These are phyloP conservation scores for Nineta flava DNA, from an alignment of 2,888 invertebrate genomes.

Conservation along the genomic window DNA sequence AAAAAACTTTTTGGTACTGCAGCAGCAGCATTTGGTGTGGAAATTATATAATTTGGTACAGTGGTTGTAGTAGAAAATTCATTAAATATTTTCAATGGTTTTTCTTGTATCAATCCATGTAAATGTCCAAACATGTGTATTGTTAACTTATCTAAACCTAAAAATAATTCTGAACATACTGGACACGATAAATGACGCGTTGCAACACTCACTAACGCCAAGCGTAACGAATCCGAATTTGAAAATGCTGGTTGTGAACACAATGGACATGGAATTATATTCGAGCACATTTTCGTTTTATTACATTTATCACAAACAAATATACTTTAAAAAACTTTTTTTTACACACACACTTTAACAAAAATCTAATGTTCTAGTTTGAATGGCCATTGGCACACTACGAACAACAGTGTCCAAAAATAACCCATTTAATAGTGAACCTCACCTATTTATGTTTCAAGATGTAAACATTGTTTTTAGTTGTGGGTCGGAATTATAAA, in stretches of 20 bases:
- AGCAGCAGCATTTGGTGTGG: neutral
- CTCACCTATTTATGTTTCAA: constrained; percentile 1
- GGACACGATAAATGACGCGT: constrained; percentile 61
- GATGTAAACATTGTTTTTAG: no score
- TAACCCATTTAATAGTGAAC: neutral
- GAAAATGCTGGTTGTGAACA: constrained; percentile 59
- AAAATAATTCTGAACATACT: constrained; percentile 56
- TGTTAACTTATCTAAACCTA: constrained; percentile 67
- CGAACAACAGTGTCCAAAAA: neutral
- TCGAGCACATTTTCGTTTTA: constrained; percentile 4
- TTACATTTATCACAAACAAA: no score
- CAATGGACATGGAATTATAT: constrained; percentile 49
- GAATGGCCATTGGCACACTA: neutral
- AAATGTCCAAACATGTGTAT: constrained; percentile 66
- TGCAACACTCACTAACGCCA: constrained; percentile 56
- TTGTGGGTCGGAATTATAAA: no score
- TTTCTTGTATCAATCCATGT: constrained; percentile 2
- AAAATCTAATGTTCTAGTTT: no score
- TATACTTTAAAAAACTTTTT: no score
- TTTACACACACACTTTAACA: no score
- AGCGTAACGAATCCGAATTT: constrained; percentile 50
- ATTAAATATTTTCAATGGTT: neutral
- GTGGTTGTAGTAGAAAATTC: neutral
- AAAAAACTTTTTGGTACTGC: neutral
- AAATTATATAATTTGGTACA: neutral